Base-by-base conservation (phyloP, 64 coral and sea anemone genomes). In the Stylophora pistillata region DNA sequence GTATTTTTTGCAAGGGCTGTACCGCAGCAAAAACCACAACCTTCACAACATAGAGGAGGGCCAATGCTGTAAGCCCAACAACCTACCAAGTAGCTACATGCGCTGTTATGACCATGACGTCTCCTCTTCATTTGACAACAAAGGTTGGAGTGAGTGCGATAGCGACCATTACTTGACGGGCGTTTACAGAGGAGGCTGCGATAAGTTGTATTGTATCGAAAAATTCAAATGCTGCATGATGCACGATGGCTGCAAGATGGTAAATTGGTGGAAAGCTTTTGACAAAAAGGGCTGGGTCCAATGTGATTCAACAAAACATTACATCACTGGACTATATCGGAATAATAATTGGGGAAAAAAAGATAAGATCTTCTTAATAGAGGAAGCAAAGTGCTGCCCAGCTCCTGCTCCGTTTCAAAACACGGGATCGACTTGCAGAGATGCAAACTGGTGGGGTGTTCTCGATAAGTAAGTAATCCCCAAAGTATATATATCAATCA, bases 201-300 rank as follows among this genome's bases (percentile, higher is more conserved):
- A 90, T 17, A 30, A 60, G 30, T 52, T 90, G 25, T 23, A 65
- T 1, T 90, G 77, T 23, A 82, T 90, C 56, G 88, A 90, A 13
- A 81, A 90, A 80, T 55, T 90, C 77, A 90, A 59, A 64, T 90
- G 88, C 73, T 90, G 88, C 31, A 90, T 25, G 13, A 90, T 90
- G 88, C 17, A 61, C 0, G 78, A 81, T 61, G 56, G 56, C 13
- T 81, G 78, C 29, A 81, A 53, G 73, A 62, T 55, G 55, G 61
- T 64, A 6, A 29, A 81, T 16, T 81, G 78, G 78, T 61, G 78
- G 78, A 10, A 20, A 30, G 78, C 56, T 27, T 81, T 81, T 27
- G 78, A 81, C 57, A 32, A 61, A 21, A 81, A 81, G 61, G 78
- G 78, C 27, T 81, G 78, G 78, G 78, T 81, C 9, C 14, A 56